Conservation (phyloP, 1,140 invertebrate species). For the Dendrolimus punctatus region DNA sequence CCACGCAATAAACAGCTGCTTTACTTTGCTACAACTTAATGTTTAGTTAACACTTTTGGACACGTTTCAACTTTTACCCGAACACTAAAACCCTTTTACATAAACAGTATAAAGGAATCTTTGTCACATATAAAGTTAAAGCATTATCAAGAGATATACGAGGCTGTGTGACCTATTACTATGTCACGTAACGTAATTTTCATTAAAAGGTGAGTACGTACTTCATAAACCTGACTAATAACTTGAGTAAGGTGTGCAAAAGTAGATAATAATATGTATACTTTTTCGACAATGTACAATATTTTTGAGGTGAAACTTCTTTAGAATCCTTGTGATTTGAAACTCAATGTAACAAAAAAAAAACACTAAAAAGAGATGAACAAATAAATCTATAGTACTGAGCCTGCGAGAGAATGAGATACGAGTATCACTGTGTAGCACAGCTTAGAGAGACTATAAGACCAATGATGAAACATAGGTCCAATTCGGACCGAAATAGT, state of each 20-base stretch:
- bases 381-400: no score
- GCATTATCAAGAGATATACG: constrained; percentile 7
- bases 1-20: constrained; percentile 9
- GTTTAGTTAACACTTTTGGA: constrained; percentile 10
- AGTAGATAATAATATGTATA: not conserved
- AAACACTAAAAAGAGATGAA: no score
- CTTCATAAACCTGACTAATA: not conserved
- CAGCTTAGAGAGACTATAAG: no score
- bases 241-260: constrained; percentile 2
- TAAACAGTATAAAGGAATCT: constrained; percentile 14
- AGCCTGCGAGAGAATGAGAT: no score
- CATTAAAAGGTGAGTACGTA: constrained; percentile 1
- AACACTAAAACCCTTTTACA: constrained; percentile 19
- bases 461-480: no score
- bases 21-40: constrained; percentile 13
- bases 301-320: no score
- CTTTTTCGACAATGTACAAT: no score
- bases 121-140: constrained; percentile 14
- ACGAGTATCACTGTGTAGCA: no score
- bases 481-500: no score
- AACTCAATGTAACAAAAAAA: no score
- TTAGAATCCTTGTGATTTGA: no score
- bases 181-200: constrained; percentile 3
- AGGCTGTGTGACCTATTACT: constrained; percentile 3
- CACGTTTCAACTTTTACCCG: constrained; percentile 15